Percentiles rank a stretch among this genome's conserved stretches.
These are phyloP conservation scores for Drosophila carrolli DNA, from an alignment of 1,140 invertebrate species.

Conservation along the genomic window DNA sequence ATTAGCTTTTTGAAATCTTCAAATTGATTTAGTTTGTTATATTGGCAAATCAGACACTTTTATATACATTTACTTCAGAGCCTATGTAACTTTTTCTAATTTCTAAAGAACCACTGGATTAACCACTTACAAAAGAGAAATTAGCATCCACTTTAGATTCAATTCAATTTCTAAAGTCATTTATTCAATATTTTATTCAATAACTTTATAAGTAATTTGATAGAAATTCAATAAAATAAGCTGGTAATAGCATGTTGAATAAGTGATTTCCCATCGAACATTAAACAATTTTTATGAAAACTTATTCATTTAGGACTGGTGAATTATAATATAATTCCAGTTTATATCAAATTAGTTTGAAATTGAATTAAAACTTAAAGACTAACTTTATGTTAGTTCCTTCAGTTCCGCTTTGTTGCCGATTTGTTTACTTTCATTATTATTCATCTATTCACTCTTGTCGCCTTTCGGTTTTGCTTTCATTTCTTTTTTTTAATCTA, in stretches of 20 bases:
- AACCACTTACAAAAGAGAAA: neutral
- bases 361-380: conserved; percentile 10
- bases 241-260: neutral
- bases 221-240: neutral
- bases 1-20: too few species aligned
- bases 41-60: too few species aligned
- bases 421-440: conserved; percentile 33
- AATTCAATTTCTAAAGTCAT: neutral
- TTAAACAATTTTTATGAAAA: neutral
- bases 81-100: too few species aligned
- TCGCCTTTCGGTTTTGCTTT: conserved; percentile 28
- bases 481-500: conserved; percentile 22
- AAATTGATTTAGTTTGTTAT: too few species aligned
- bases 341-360: neutral
- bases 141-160: neutral
- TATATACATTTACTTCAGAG: too few species aligned
- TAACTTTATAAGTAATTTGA: neutral
- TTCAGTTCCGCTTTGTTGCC: conserved; percentile 27
- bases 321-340: neutral
- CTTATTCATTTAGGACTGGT: neutral
- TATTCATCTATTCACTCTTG: conserved; percentile 56
- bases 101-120: too few species aligned
- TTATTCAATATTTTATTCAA: neutral
- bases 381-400: conserved; percentile 33
- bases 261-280: too few species aligned